Conservation (phyloP, 2,888 invertebrate species). For the Salpingus planirostris region DNA sequence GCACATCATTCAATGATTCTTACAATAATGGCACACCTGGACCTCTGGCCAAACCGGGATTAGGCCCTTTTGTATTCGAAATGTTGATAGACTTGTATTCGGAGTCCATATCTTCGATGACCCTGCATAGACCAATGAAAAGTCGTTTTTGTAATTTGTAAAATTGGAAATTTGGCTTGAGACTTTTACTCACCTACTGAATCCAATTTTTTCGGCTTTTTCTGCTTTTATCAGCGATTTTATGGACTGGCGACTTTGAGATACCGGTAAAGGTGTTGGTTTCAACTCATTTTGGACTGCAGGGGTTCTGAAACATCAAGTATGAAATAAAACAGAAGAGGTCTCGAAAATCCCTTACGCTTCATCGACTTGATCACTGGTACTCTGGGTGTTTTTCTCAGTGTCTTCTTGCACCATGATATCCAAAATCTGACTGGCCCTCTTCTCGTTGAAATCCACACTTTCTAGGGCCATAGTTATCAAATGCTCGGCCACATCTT, state of each 20-base stretch:
- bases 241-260: conserved; percentile 38
- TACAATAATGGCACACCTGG: conserved; percentile 53
- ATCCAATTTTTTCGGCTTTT: conserved; percentile 26
- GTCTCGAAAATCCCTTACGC: no score
- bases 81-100: conserved; percentile 54
- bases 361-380: neutral
- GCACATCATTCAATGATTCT: neutral
- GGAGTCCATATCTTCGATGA: conserved; percentile 32
- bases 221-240: conserved; percentile 36
- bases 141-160: conserved; percentile 1
- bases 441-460: conserved; percentile 74
- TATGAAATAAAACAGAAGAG: no score
- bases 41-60: conserved; percentile 64
- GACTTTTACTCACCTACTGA: conserved; percentile 23
- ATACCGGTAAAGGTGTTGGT: conserved; percentile 25
- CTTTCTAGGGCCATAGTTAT: conserved; percentile 81
- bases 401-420: conserved; percentile 61
- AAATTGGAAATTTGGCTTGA: no score
- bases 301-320: no score
- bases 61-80: conserved; percentile 56
- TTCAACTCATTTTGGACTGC: conserved; percentile 11
- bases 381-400: conserved; percentile 6
- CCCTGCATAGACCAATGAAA: conserved; percentile 16
- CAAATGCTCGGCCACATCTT: conserved; percentile 68
- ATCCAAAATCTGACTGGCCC: conserved; percentile 69